Evolutionary conservation across 2,797 vertebrate species (phyloP).

Genomic region (Trichosurus vulpecula): DNA sequence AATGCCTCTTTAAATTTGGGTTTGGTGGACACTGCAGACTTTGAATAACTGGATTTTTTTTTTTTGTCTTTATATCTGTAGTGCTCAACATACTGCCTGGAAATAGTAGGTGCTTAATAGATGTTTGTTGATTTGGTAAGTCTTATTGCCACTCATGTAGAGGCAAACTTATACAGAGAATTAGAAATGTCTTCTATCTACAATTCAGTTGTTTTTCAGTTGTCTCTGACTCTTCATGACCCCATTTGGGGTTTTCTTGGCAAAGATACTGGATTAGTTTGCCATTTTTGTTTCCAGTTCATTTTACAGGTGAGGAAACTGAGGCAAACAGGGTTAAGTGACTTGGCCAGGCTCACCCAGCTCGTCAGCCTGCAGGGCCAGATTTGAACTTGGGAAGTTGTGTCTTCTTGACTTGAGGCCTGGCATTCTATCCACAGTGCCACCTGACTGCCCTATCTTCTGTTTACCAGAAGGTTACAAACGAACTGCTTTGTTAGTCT

Average conservation of each 20-base stretch:
- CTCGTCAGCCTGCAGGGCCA: background rate
- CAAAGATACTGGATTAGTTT: background rate
- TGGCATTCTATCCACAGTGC: background rate
- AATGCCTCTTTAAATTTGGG: slow-evolving; percentile 17
- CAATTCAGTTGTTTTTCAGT: background rate
- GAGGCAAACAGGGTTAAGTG: background rate
- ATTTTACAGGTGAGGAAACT: background rate
- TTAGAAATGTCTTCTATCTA: background rate
- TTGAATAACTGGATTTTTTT: background rate
- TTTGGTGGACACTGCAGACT: slow-evolving; percentile 26
- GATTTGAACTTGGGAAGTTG: background rate
- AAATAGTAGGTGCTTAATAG: background rate
- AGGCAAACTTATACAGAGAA: slow-evolving; percentile 11
- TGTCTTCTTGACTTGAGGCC: background rate
- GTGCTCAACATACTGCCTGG: background rate
- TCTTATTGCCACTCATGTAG: background rate
- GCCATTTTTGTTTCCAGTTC: background rate
- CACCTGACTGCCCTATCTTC: background rate
- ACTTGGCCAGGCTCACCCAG: background rate
- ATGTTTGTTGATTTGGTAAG: background rate
- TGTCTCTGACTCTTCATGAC: background rate
- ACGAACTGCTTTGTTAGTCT: background rate
- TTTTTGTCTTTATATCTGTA: background rate
- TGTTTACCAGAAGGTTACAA: background rate
- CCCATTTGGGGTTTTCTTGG: background rate